phyloP scores from a whole-genome alignment of 2,797 vertebrate genomes.

The Hypotaenidia okinawae region DNA sequence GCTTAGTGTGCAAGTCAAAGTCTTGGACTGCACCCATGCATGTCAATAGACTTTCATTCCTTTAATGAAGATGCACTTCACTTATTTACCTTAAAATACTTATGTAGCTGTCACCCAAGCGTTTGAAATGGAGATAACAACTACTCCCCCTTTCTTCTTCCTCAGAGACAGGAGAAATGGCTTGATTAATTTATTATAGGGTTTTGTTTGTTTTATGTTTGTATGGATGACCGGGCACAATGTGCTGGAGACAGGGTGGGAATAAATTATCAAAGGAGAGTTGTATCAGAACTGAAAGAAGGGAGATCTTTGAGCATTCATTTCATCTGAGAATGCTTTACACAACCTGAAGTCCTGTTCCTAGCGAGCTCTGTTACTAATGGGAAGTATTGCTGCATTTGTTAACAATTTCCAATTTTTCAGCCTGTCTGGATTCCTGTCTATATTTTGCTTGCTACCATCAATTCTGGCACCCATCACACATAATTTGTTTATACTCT shows the following conservation, averaged over 20 bases:
- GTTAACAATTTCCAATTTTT: not conserved
- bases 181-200: constrained; percentile 58
- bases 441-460: not conserved
- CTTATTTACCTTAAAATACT: constrained; percentile 37
- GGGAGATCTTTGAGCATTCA: not conserved
- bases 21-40: not conserved
- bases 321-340: not conserved
- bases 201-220: constrained; percentile 44
- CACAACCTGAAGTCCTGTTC: not conserved
- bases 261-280: constrained; percentile 53
- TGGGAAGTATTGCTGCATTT: not conserved
- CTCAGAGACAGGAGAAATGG: constrained; percentile 16
- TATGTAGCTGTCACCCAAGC: constrained; percentile 2
- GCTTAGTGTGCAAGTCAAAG: not conserved
- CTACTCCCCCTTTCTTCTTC: constrained; percentile 8
- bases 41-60: not conserved
- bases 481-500: not conserved
- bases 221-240: constrained; percentile 30
- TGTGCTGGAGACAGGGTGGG: not conserved
- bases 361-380: not conserved
- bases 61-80: constrained; percentile 10
- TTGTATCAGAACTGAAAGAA: not conserved
- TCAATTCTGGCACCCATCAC: not conserved
- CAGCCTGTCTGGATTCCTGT: not conserved
- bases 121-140: constrained; percentile 39